Conservation (phyloP, 2,888 invertebrate genomes). For the Caradrina clavipalpis region DNA sequence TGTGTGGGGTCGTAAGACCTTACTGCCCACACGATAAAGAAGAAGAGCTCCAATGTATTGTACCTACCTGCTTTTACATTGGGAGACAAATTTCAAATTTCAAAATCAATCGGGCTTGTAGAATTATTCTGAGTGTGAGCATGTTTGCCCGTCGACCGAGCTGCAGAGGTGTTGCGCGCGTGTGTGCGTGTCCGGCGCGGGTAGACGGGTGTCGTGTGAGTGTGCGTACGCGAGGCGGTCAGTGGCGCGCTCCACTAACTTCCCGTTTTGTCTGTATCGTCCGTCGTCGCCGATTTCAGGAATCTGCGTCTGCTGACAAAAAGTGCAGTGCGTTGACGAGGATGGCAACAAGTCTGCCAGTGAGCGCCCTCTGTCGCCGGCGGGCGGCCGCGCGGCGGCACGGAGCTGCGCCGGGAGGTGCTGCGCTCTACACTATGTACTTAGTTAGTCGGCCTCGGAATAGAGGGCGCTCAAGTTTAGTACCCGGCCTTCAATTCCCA, state of each 20-base stretch:
- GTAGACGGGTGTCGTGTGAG: neutral
- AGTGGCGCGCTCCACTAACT: conserved; percentile 22
- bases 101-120: conserved; percentile 17
- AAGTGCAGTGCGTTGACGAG: conserved; percentile 10
- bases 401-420: neutral
- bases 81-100: conserved; percentile 17
- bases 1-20: no score
- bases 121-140: conserved; percentile 15
- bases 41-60: no score
- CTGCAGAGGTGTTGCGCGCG: neutral
- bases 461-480: conserved; percentile 30
- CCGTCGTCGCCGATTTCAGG: conserved; percentile 14
- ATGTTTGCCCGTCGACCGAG: neutral
- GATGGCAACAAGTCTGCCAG: neutral
- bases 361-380: conserved; percentile 9
- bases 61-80: conserved; percentile 9
- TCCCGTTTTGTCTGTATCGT: conserved; percentile 15
- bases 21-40: no score
- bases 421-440: neutral
- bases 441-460: neutral
- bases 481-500: no score
- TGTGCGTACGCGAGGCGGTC: conserved; percentile 6
- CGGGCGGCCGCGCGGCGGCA: neutral
- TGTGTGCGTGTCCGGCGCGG: neutral
- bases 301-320: conserved; percentile 29